Evolutionary conservation across 2,797 vertebrate genomes (phyloP).

Genomic region (Hirundo rustica): DNA sequence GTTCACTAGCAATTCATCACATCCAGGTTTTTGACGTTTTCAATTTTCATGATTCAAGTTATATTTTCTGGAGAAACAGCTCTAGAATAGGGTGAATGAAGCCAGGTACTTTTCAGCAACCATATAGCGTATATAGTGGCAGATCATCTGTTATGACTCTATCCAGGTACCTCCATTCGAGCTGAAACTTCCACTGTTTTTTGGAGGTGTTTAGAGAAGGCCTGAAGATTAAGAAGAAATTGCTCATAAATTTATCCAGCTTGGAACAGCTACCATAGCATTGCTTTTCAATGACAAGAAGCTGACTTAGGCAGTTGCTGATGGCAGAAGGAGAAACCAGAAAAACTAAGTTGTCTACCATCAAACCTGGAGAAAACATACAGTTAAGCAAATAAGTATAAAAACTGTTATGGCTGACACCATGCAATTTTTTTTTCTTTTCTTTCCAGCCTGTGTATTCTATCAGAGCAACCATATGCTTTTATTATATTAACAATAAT

Average conservation of each 20-base stretch:
- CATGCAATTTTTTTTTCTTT: neutral
- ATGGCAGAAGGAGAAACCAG: neutral
- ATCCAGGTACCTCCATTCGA: neutral
- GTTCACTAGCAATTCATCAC: neutral
- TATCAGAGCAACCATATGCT: neutral
- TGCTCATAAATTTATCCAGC: neutral
- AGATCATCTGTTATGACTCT: neutral
- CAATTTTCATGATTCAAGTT: neutral
- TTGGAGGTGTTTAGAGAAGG: neutral
- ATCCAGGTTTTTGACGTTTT: neutral
- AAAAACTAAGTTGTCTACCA: neutral
- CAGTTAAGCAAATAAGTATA: neutral
- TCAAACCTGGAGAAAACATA: neutral
- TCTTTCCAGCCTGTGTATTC: neutral
- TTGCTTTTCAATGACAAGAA: neutral
- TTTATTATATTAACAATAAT: neutral
- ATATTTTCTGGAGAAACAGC: neutral
- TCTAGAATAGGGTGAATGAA: neutral
- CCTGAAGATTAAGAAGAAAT: neutral
- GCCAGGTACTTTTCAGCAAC: neutral
- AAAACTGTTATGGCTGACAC: neutral
- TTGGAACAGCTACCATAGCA: neutral
- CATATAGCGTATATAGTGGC: neutral
- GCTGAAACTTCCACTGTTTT: neutral
- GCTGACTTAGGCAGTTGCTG: neutral